Conservation (phyloP, 2,113 vertebrate species). For the Naja naja region DNA sequence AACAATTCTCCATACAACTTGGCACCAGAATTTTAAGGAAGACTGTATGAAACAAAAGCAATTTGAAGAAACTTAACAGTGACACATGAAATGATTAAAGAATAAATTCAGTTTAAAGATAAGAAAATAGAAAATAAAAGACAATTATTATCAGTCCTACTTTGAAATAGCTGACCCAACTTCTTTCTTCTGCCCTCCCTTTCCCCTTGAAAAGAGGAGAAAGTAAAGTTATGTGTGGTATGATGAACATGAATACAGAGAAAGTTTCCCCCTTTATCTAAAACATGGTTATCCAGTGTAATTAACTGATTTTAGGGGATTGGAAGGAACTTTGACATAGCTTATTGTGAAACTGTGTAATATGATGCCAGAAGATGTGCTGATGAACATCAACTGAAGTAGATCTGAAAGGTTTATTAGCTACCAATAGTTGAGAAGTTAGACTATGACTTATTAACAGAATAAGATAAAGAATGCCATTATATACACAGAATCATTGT, state of each 20-base stretch:
- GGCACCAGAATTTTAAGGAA: background rate
- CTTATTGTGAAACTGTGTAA: background rate
- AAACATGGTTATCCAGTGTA: background rate
- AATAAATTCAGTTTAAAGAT: background rate
- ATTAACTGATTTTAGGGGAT: background rate
- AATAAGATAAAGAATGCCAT: background rate
- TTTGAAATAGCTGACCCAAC: background rate
- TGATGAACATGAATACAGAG: background rate
- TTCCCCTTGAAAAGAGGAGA: background rate
- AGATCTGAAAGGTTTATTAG: background rate
- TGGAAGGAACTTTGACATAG: background rate
- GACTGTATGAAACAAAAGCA: background rate
- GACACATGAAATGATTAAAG: background rate
- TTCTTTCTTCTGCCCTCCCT: background rate
- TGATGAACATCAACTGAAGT: background rate
- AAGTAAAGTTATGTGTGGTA: background rate
- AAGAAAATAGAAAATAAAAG: background rate
- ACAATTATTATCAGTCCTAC: background rate
- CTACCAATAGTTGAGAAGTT: background rate
- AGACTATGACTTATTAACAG: background rate
- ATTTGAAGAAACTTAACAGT: background rate
- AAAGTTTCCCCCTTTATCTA: background rate
- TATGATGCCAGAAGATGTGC: background rate
- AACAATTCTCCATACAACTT: background rate
- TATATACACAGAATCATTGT: background rate